Percentiles rank a stretch among this genome's conserved stretches.
Evolutionary conservation across 2,888 invertebrate genomes (phyloP).

Genomic region (Strigamia maritima): DNA sequence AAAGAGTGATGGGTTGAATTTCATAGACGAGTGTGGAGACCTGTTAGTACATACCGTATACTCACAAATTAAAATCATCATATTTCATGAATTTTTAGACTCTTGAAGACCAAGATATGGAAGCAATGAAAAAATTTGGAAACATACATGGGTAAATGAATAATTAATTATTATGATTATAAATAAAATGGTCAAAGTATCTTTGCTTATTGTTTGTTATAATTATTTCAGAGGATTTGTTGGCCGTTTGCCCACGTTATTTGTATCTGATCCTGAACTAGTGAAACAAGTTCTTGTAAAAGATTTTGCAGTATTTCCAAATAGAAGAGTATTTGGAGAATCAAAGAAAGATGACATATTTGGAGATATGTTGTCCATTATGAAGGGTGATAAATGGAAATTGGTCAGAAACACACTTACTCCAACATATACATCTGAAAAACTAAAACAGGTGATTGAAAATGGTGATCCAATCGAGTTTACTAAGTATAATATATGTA

Average conservation of each 20-base stretch:
- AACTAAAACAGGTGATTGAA: neutral
- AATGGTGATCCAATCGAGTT: neutral
- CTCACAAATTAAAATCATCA: no score
- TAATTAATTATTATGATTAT: no score
- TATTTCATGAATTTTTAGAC: neutral
- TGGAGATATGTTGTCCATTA: neutral
- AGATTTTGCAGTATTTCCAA: neutral
- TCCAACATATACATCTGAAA: neutral
- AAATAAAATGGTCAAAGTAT: no score
- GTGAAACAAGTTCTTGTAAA: no score
- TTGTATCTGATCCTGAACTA: no score
- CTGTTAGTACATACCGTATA: no score
- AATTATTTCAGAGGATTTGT: no score
- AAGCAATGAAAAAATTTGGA: neutral
- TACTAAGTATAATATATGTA: neutral
- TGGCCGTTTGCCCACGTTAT: no score
- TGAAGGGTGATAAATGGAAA: neutral
- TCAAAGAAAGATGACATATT: neutral
- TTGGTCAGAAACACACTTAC: neutral
- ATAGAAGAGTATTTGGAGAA: neutral
- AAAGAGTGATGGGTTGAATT: no score
- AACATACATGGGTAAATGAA: neutral
- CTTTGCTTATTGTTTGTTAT: no score
- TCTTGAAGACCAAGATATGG: neutral
- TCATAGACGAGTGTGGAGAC: no score